Base-by-base conservation (phyloP, 2,888 invertebrate species). In the Sminthurides aquaticus region DNA sequence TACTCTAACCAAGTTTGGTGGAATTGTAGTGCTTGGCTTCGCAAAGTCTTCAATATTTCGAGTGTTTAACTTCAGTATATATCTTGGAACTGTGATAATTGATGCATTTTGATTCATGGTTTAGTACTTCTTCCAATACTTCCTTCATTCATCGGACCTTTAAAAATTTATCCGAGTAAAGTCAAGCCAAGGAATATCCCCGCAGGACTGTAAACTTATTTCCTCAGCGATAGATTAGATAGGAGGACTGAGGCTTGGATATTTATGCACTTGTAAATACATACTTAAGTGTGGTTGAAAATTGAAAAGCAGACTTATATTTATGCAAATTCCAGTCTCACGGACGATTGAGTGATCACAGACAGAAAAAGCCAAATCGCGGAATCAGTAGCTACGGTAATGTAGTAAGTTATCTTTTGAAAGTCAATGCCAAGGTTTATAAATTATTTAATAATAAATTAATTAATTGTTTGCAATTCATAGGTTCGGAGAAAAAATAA, bases 11-110 rank as follows among this genome's bases (percentile, higher is more conserved):
- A 73, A 71, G 29, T 92, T 98, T 79, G 95, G 92, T 54, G 98
- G 98, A 57, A 97, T 99, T 78, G 84, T 97, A 70, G 95, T 99
- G 62, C 84, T 99, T 70, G 96, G 90, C 24, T 97, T 97, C 78
- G 96, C 98, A 26, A 96, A 96, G 80, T 95, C 95, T 66, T 96
- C 97, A 83, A 93, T 99, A 73, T 99, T 99, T 83, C 87, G 90
- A 80, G 88, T 89, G 77, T 95, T 92, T 82, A 96, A 95, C 83
- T 96, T 95, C 84, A 86, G 94, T 73, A 95, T 97, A 93, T 99
- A 98, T 81, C 83, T 99, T 77, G 94, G 96, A 65, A 99, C 99
- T 76, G 98, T 99, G 63, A 77, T 98, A 67, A 89, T 94, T 79
- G 99, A 99, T 62, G 98, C 98, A 8, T 87, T 93, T n/a, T n/a